Base-by-base conservation (phyloP, 2,888 invertebrate genomes). In the Ischnus inquisitorius region DNA sequence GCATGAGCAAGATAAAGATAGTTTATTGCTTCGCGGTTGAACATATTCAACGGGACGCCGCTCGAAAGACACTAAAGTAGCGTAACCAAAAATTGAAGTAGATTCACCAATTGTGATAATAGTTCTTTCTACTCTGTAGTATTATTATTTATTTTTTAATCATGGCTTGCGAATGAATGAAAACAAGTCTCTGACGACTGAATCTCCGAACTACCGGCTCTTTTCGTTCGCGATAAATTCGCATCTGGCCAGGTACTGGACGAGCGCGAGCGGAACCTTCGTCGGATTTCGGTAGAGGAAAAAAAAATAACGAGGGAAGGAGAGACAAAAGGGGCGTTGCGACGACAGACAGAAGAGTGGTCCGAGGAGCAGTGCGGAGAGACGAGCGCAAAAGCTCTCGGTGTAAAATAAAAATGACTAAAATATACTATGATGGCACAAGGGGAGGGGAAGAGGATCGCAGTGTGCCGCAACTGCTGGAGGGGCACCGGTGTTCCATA, bases 1-100 rank as follows among this genome's bases (percentile, higher is more conserved):
- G 92, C 92, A 93, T 90, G 90, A 90, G 89, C 89, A 90, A 93
- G 93, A 93, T 93, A 93, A 93, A 92, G 92, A 90, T 93, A 92
- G 92, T 93, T 93, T 93, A 93, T 93, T 92, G 92, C 89, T 89
- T 88, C 86, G 87, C 87, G 90, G 91, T 86, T 82, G 75, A 85
- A 86, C 87, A 87, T 87, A 86, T 87, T 87, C 85, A 83, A 87
- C 79, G 80, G 80, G 79, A 77, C 82, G 62, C 16, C 65, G 28
- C 34, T 74, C 62, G 65, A 72, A 71, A 14, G 71, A 6, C 12
- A 22, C 57, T 57, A 39, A 19, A 39, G 72, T 51, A 41, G 48
- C 75, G 28, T 79, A 69, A 54, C 25, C 39, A 22, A 65, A 71
- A 51, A 64, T 41, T 75, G 5, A 8, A 68, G 19, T 51, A 43